Conservation (phyloP, 1,140 invertebrate species). For the Mycetomoellerius zeteki region DNA sequence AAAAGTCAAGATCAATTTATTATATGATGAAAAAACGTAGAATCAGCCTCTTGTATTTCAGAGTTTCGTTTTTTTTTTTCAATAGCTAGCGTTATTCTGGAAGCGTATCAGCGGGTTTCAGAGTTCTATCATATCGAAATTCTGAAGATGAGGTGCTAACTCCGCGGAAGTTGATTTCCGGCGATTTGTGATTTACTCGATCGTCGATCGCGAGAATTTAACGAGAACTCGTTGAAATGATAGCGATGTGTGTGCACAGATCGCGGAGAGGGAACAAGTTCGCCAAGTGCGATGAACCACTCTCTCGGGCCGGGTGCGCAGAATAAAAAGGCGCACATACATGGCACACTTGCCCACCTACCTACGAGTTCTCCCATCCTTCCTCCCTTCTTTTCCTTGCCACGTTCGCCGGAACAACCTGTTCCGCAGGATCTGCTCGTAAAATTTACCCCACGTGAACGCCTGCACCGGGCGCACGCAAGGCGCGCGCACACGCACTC, state of each 20-base stretch:
- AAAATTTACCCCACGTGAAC: constrained; percentile 72
- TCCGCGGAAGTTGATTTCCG: constrained; percentile 40
- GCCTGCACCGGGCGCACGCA: constrained; percentile 53
- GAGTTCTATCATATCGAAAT: constrained; percentile 10
- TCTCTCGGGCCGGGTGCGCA: constrained; percentile 25
- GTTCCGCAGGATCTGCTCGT: constrained; percentile 70
- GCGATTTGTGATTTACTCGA: constrained; percentile 39
- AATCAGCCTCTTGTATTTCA: background rate
- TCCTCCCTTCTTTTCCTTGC: constrained; percentile 59
- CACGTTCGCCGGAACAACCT: constrained; percentile 71
- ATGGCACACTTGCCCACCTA: constrained; percentile 57
- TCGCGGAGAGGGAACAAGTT: constrained; percentile 44
- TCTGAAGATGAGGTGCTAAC: background rate
- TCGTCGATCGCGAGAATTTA: constrained; percentile 37
- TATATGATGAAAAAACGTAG: background rate
- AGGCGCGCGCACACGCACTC: constrained; percentile 37
- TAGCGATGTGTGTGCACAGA: constrained; percentile 1
- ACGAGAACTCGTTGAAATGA: constrained; percentile 27
- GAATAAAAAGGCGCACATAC: constrained; percentile 68
- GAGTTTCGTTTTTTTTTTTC: background rate
- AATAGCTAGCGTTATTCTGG: background rate
- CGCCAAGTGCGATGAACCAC: constrained; percentile 72
- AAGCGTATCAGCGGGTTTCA: background rate
- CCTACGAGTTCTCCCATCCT: constrained; percentile 26
- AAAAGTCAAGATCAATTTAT: background rate